A percentile compares a stretch with the other conserved stretches of the same genome.
phyloP scores from a whole-genome alignment of 2,797 vertebrate genomes.

The Eurystomus glaucurus region DNA sequence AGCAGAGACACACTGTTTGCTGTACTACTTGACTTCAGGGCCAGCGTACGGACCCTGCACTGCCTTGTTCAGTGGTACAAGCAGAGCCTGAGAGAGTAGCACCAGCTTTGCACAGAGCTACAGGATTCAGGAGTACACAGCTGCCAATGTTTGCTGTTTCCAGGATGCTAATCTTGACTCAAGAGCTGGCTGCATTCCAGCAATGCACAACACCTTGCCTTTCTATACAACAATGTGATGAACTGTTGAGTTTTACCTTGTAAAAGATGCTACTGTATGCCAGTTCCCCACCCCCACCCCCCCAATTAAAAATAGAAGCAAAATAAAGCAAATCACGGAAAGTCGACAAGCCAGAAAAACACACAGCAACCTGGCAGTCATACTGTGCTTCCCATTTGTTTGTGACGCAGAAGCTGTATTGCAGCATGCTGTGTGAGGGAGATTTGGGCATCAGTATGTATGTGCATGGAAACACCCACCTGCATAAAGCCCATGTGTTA shows the following conservation, averaged over 20 bases:
- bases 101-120: background rate
- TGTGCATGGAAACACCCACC: background rate
- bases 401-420: background rate
- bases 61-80: background rate
- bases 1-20: too few relatives aligned
- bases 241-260: background rate
- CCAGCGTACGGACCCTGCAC: rapidly evolving
- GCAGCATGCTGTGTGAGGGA: background rate
- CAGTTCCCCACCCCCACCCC: rapidly evolving
- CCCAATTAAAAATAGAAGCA: background rate
- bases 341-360: rapidly evolving
- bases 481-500: rapidly evolving
- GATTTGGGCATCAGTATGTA: background rate
- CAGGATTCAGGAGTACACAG: background rate
- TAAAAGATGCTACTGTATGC: background rate
- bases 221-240: background rate
- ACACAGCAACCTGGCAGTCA: background rate
- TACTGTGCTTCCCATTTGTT: background rate
- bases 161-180: conserved; percentile 20
- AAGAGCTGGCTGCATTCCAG: background rate
- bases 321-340: background rate
- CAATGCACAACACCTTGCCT: background rate
- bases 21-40: background rate
- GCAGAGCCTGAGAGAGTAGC: background rate
- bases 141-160: conserved; percentile 15